Conservation (phyloP, 2,797 vertebrate species). For the Australoheros facetus region DNA sequence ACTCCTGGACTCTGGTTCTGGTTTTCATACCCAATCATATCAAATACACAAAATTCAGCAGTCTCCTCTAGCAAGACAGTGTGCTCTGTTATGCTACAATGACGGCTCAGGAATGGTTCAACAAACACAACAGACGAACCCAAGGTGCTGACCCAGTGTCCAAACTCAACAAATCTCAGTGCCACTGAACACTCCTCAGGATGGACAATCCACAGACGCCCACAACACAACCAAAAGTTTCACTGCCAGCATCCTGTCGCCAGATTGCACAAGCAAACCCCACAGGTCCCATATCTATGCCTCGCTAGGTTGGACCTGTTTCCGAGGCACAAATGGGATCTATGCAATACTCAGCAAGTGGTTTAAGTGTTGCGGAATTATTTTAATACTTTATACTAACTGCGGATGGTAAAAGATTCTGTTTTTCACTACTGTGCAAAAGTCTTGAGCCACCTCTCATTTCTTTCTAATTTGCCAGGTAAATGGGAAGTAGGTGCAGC, state of each 20-base stretch:
- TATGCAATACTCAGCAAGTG: background rate
- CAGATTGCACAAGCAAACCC: background rate
- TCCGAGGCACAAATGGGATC: no score
- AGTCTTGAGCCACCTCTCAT: background rate
- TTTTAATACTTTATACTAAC: background rate
- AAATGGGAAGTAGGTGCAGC: no score
- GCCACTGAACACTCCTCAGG: background rate
- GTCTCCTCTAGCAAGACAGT: no score
- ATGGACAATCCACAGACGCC: background rate
- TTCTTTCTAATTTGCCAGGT: background rate
- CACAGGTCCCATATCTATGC: background rate
- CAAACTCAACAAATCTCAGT: background rate
- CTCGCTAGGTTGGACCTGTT: no score
- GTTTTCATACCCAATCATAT: no score
- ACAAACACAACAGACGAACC: no score
- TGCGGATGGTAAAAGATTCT: background rate
- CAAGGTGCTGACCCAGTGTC: no score
- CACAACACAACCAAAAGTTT: background rate
- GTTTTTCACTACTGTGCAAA: no score
- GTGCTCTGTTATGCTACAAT: no score
- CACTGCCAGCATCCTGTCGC: background rate
- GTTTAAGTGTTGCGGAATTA: background rate
- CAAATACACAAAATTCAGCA: no score
- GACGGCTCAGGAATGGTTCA: no score
- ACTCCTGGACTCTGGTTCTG: no score